These are phyloP conservation scores for Actinemys pallida DNA, from an alignment of 2,113 vertebrate species.

Conservation along the genomic window DNA sequence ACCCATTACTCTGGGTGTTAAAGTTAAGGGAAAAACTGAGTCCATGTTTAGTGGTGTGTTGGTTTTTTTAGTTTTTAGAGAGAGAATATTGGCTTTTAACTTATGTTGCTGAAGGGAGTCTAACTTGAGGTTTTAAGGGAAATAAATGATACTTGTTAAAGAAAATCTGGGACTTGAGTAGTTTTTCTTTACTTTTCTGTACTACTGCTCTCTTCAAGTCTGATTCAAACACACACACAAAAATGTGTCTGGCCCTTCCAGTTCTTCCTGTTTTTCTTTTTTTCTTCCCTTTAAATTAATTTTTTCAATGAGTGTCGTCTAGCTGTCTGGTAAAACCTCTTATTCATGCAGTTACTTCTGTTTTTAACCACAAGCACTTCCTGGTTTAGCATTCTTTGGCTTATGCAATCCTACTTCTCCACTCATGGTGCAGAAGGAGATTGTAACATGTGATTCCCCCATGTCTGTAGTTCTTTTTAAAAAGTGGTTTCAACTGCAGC, in stretches of 20 bases:
- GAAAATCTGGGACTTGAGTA: background rate
- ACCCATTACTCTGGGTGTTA: background rate
- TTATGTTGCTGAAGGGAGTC: background rate
- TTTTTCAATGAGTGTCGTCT: constrained; percentile 37
- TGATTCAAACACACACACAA: background rate
- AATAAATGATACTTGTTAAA: background rate
- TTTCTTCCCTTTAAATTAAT: background rate
- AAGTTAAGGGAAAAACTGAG: background rate
- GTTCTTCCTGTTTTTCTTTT: background rate
- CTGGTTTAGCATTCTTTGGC: constrained; percentile 58
- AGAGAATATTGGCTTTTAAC: constrained; percentile 10
- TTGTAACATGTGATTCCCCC: constrained; percentile 26
- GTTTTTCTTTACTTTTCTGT: background rate
- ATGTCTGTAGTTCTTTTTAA: constrained; percentile 32
- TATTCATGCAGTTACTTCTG: constrained; percentile 64
- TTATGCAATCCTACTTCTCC: background rate
- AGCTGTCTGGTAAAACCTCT: constrained; percentile 57
- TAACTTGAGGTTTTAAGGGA: background rate
- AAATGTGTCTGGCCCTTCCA: background rate
- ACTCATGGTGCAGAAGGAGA: background rate
- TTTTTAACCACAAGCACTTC: constrained; percentile 63
- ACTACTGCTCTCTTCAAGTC: background rate
- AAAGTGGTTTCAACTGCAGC: background rate
- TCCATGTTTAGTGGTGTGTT: background rate
- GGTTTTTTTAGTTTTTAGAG: background rate